Percentiles rank a stretch among this genome's conserved stretches.
Conservation (phyloP, 2,797 vertebrate species). For the Gadopsis bispinosus region DNA sequence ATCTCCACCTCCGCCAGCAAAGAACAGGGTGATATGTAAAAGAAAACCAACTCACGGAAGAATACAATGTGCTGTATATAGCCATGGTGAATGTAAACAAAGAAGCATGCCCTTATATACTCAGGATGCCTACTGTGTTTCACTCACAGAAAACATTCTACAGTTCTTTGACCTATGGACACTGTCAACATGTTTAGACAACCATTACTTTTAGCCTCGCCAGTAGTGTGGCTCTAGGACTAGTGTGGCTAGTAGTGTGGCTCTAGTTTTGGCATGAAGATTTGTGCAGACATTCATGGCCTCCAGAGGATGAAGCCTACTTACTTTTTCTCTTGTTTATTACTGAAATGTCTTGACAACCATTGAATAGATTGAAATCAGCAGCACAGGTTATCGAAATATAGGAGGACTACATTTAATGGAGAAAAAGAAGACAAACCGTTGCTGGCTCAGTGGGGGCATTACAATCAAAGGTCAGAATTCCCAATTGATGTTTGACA, state of each 20-base stretch:
- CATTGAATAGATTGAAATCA: neutral
- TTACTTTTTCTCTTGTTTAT: neutral
- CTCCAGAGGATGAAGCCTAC: neutral
- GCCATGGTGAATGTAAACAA: slow-evolving; percentile 28
- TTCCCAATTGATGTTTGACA: slow-evolving; percentile 35
- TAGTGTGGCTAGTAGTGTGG: rapidly evolving
- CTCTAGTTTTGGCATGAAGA: neutral
- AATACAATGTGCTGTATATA: slow-evolving; percentile 13
- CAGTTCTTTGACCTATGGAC: neutral
- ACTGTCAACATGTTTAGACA: neutral
- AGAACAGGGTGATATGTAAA: slow-evolving; percentile 45
- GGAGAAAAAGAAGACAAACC: neutral
- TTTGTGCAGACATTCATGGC: neutral
- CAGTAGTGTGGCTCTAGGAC: neutral
- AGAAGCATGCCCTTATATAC: neutral
- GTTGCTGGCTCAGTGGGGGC: neutral
- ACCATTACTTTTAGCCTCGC: neutral
- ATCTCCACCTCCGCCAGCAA: slow-evolving; percentile 50
- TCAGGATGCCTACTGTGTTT: neutral
- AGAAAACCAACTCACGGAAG: slow-evolving; percentile 36
- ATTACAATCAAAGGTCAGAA: slow-evolving; percentile 51
- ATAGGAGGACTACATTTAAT: neutral
- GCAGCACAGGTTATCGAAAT: neutral
- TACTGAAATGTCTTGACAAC: neutral
- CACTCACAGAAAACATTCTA: neutral